phyloP scores from a whole-genome alignment of 2,888 invertebrate genomes.

The Leucophora obtusa region DNA sequence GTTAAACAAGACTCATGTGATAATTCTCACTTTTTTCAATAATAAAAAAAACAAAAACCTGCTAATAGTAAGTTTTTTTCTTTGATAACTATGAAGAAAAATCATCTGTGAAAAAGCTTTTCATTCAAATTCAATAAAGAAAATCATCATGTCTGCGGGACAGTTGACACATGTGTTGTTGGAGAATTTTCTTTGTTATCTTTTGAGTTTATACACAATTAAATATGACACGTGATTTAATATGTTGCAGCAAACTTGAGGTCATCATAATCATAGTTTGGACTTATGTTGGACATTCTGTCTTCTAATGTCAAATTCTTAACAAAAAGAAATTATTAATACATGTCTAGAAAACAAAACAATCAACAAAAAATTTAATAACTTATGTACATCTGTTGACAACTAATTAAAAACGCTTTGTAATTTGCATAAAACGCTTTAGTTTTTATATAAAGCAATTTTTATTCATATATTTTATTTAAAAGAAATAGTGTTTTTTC shows the following conservation, averaged over 20 bases:
- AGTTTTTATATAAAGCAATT: too few relatives aligned
- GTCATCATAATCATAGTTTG: slow-evolving; percentile 24
- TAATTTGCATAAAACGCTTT: too few relatives aligned
- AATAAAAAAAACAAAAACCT: neutral
- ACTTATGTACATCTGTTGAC: too few relatives aligned
- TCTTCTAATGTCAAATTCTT: slow-evolving; percentile 23
- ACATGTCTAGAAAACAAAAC: neutral
- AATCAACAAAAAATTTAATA: too few relatives aligned
- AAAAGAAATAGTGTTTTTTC: too few relatives aligned
- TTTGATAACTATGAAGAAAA: neutral
- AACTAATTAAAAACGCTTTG: too few relatives aligned
- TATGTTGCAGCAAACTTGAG: slow-evolving; percentile 12
- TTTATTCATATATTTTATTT: too few relatives aligned
- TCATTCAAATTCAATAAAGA: too few relatives aligned
- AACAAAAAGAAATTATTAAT: slow-evolving; percentile 10
- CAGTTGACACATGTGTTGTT: neutral
- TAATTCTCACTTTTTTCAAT: neutral
- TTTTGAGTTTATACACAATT: neutral
- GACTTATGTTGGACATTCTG: slow-evolving; percentile 1
- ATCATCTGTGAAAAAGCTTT: too few relatives aligned
- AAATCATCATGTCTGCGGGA: neutral
- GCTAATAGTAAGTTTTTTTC: neutral
- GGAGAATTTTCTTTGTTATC: neutral
- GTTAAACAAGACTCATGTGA: slow-evolving; percentile 13
- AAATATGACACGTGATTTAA: neutral